Evolutionary conservation across 2,113 vertebrate genomes (phyloP).

Genomic region (Lepisosteus oculatus): DNA sequence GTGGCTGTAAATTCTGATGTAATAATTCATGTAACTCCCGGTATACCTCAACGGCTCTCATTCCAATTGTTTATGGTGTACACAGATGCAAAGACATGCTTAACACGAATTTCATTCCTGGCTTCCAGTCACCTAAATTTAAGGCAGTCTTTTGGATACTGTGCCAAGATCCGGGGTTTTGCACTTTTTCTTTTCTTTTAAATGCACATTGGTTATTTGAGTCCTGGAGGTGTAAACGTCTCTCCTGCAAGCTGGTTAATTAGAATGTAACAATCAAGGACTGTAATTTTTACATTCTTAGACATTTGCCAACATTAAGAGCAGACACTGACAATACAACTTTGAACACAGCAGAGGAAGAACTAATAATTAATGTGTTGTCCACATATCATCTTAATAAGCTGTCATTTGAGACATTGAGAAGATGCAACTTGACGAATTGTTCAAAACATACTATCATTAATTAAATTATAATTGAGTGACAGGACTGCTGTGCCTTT

Average conservation of each 20-base stretch:
- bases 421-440: constrained; percentile 3
- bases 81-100: too few species aligned
- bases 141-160: neutral
- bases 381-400: neutral
- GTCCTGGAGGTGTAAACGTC: neutral
- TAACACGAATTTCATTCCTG: too few species aligned
- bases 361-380: neutral
- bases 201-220: neutral
- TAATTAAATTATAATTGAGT: neutral
- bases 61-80: too few species aligned
- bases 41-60: too few species aligned
- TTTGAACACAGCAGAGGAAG: neutral
- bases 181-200: neutral
- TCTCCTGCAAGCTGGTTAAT: neutral
- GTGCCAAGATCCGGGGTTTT: neutral
- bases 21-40: too few species aligned
- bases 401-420: neutral
- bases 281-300: neutral
- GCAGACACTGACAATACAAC: neutral
- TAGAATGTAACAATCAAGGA: neutral
- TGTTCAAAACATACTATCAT: neutral
- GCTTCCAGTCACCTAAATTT: too few species aligned
- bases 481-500: neutral
- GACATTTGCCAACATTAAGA: neutral
- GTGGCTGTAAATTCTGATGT: too few species aligned